Evolutionary conservation across 64 coral and sea anemone genomes (phyloP), one percentile per base, ranked within the genome.

Genomic region (Stichodactyla mertensii): DNA sequence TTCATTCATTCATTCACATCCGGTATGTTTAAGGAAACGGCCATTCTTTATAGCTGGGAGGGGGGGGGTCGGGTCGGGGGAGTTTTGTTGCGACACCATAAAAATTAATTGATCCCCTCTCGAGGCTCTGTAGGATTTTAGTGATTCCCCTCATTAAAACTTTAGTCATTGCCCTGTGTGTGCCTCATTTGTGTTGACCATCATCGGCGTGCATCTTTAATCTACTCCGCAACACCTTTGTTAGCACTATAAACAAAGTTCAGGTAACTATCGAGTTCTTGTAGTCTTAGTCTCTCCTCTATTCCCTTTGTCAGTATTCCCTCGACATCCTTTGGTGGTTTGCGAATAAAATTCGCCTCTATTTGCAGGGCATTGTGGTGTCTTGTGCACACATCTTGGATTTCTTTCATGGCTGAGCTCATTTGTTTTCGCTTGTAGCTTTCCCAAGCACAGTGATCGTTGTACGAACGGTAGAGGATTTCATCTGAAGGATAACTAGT

Each of bases 381-480:
- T 4, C 94, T 77, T 64, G 67, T 79, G 61, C 91, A 96, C 16
- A 71, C 86, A 18, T 96, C 88, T 18, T 87, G 91, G 22, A 96
- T 71, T 36, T 58, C 61, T 64, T 81, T 66, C 88, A 96, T 84
- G 4, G 74, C 84, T 7, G 70, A 87, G 28, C 86, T 82, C 11
- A 96, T 31, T 6, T 90, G 80, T 52, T 77, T 85, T 16, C 80
- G 61, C 77, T 96, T 96, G 16, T 87, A 67, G 22, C 82, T 61
- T 27, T 96, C 94, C 94, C 94, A 96, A 0, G 85, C 45, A 79
- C 94, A 96, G 16, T 91, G 91, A 15, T 96, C 81, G 81, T 96
- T 96, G 86, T 96, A 96, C 2, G 94, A 96, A 8, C 88, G 91
- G 82, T 92, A 90, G n/a, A 96, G 85, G 52, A 87, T 78, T n/a